These are phyloP conservation scores for pig (Sus scrofa) DNA, from an alignment of 2,113 vertebrate genomes.

Conservation along the genomic window T2T-Sscrofa CM000820.6:113200001-113200500, in stretches of 20 bases:
- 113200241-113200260: constrained; percentile 65
- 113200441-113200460: constrained; percentile 83
- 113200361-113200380: constrained; percentile 64
- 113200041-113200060: not conserved
- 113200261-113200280: constrained; percentile 26
- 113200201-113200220: constrained; percentile 2
- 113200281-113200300: not conserved
- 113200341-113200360: constrained; percentile 83
- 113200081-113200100: not conserved
- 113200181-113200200: constrained; percentile 57
- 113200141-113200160: constrained; percentile 21
- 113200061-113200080: not conserved
- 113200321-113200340: constrained; percentile 80
- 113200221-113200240: constrained; percentile 63
- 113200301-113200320: constrained; percentile 58
- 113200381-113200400: constrained; percentile 79
- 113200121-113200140: not conserved
- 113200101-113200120: not conserved
- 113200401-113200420: constrained; percentile 86
- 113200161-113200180: constrained; percentile 11
- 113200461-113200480: constrained; percentile 86
- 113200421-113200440: constrained; percentile 86
- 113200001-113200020: constrained; percentile 41
- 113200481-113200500: constrained; percentile 85
- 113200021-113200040: not conserved